These are phyloP conservation scores for Porites australiensis DNA, from an alignment of 64 coral and sea anemone genomes.

Conservation along the genomic window DNA sequence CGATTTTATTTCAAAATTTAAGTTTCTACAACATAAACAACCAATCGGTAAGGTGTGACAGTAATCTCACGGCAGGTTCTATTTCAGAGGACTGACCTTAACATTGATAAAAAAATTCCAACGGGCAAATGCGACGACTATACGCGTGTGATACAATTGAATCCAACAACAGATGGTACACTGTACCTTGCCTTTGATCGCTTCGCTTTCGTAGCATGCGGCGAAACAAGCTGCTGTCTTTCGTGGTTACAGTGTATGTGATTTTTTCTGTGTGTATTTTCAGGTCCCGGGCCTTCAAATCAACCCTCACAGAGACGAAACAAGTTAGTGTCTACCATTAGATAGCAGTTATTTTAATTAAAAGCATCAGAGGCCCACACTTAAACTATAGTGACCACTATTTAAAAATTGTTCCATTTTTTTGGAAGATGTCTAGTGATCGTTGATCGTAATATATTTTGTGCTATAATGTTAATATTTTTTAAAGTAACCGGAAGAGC, in stretches of 20 bases:
- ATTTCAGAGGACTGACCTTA: no score
- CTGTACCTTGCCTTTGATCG: no score
- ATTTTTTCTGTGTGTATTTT: background rate
- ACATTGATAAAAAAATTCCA: no score
- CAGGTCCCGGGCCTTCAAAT: constrained; percentile 63
- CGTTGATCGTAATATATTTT: constrained; percentile 53
- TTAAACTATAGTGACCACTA: background rate
- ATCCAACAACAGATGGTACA: no score
- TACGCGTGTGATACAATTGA: no score
- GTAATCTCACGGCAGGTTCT: no score
- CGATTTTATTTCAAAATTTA: no score
- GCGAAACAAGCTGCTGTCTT: no score
- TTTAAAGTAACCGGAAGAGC: background rate
- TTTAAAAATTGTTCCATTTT: constrained; percentile 29
- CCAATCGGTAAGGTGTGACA: no score
- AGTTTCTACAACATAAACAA: no score
- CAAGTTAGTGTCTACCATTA: constrained; percentile 27
- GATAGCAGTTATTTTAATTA: constrained; percentile 16
- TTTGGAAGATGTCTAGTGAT: constrained; percentile 30
- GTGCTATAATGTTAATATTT: constrained; percentile 5
- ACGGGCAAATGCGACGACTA: no score
- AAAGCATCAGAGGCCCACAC: background rate
- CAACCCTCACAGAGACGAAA: constrained; percentile 54
- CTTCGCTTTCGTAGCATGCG: background rate
- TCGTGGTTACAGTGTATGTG: no score